phyloP scores from a whole-genome alignment of 2,113 vertebrate genomes.

The Elephas maximus region DNA sequence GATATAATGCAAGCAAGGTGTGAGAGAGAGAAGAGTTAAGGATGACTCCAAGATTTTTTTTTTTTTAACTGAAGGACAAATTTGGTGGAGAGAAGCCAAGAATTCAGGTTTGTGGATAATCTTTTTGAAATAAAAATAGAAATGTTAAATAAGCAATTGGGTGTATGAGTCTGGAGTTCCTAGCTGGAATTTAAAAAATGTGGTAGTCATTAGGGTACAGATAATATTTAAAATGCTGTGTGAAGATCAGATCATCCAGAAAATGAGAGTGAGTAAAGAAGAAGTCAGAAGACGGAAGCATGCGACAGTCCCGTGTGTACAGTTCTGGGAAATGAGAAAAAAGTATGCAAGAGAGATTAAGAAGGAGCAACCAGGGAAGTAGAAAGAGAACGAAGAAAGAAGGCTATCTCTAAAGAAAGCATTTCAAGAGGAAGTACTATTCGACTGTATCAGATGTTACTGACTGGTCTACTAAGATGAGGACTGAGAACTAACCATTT shows the following conservation, averaged over 20 bases:
- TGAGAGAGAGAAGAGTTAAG: neutral
- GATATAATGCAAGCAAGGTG: neutral
- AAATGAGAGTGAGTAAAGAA: neutral
- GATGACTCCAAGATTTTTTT: neutral
- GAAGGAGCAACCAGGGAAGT: neutral
- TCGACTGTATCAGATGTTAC: neutral
- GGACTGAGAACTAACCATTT: neutral
- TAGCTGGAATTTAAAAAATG: neutral
- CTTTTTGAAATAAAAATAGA: neutral
- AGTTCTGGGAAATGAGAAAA: neutral
- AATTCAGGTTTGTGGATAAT: neutral
- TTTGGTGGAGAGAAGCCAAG: neutral
- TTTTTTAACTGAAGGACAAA: neutral
- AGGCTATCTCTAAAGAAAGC: neutral
- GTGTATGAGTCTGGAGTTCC: neutral
- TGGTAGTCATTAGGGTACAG: neutral
- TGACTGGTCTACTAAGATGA: neutral
- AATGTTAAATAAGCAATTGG: neutral
- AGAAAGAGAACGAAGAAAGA: neutral
- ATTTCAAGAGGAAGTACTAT: neutral
- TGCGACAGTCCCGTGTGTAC: fast-evolving
- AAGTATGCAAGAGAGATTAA: neutral
- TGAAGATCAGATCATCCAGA: neutral
- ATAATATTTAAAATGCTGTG: neutral
- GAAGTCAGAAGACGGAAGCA: neutral